phyloP scores from a whole-genome alignment of 2,888 invertebrate species.

The Escarpia spicata region DNA sequence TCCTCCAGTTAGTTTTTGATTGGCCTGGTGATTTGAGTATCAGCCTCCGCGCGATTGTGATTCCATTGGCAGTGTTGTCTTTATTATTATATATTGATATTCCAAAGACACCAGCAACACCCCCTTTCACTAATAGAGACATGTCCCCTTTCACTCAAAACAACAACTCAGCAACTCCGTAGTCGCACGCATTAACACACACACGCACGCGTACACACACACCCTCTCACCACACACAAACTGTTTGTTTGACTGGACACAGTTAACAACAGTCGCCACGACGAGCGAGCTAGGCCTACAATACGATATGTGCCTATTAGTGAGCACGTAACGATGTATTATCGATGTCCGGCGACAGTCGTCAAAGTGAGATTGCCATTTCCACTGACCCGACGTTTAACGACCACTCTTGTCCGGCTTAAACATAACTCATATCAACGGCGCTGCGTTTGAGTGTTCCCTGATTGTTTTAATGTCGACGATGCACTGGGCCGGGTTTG shows the following conservation, averaged over 20 bases:
- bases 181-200: neutral
- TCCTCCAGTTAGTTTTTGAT: too few species aligned
- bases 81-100: too few species aligned
- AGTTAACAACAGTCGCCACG: neutral
- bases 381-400: neutral
- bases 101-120: too few species aligned
- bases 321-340: neutral
- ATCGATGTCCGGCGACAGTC: neutral
- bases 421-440: neutral
- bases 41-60: too few species aligned
- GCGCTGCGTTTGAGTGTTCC: neutral
- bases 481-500: neutral
- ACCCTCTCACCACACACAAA: neutral
- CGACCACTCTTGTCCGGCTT: neutral
- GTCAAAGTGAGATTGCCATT: neutral
- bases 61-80: too few species aligned
- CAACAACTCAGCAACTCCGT: neutral
- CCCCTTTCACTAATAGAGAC: neutral
- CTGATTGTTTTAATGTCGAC: neutral
- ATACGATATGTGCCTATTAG: too few species aligned
- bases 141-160: neutral
- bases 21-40: too few species aligned
- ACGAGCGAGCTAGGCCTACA: too few species aligned
- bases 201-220: constrained; percentile 20
- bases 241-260: neutral